phyloP scores from a whole-genome alignment of 2,113 vertebrate species.

The Epinephelus lanceolatus region DNA sequence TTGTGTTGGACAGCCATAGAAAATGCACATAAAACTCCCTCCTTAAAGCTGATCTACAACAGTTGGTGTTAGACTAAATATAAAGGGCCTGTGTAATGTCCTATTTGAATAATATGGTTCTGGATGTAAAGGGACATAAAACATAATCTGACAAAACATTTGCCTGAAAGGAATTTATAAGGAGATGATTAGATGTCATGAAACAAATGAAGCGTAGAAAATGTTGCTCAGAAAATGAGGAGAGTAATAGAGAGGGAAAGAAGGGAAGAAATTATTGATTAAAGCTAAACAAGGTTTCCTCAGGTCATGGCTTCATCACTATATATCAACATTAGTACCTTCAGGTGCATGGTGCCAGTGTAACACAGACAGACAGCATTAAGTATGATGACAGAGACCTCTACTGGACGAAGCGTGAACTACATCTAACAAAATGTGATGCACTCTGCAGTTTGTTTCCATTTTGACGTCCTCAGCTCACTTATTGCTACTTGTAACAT shows the following conservation, averaged over 20 bases:
- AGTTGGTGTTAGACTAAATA: background rate
- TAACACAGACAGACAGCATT: background rate
- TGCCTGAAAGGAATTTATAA: background rate
- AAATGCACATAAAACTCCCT: background rate
- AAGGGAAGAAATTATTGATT: background rate
- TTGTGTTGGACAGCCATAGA: background rate
- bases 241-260: background rate
- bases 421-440: background rate
- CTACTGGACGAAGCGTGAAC: slow-evolving; percentile 65
- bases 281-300: background rate
- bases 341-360: background rate
- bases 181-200: background rate
- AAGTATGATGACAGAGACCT: slow-evolving; percentile 56
- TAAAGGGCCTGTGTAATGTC: background rate
- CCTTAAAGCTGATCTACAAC: background rate
- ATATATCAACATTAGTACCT: background rate
- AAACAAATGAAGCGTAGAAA: background rate
- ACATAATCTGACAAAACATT: background rate
- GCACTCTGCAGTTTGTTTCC: background rate
- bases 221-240: background rate
- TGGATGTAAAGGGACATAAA: background rate
- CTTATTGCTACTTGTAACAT: background rate
- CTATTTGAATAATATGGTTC: background rate
- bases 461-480: background rate
- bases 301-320: background rate